phyloP scores from a whole-genome alignment of 2,797 vertebrate genomes.

The Anniella stebbinsi region DNA sequence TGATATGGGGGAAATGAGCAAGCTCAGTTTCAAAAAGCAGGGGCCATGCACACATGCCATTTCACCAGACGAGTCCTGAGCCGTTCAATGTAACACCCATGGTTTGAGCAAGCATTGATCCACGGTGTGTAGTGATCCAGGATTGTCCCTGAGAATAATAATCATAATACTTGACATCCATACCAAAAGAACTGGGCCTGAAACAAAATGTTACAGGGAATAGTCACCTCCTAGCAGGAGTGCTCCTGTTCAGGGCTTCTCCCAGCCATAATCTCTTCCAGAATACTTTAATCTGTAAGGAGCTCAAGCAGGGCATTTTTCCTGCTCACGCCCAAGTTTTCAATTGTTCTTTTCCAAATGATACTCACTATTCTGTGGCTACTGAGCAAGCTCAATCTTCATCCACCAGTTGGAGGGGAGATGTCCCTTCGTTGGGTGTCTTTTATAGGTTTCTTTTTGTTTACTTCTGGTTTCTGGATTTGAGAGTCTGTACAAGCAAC shows the following conservation, averaged over 20 bases:
- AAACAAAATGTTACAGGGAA: background rate
- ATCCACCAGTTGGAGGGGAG: too few species aligned
- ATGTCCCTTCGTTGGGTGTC: too few species aligned
- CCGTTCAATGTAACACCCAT: background rate
- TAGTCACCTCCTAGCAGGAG: background rate
- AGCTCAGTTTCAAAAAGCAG: background rate
- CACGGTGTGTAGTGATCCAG: background rate
- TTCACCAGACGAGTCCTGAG: background rate
- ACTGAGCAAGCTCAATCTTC: too few species aligned
- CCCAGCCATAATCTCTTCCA: background rate
- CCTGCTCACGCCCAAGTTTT: too few species aligned
- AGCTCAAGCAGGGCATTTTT: background rate
- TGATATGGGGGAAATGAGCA: background rate
- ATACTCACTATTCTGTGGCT: too few species aligned
- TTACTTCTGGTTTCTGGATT: too few species aligned
- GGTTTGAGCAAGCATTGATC: background rate
- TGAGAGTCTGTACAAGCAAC: too few species aligned
- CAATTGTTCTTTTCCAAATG: too few species aligned
- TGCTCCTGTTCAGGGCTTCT: background rate
- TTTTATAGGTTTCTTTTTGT: too few species aligned
- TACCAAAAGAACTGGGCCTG: background rate
- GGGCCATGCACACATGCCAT: background rate
- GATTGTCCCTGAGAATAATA: background rate
- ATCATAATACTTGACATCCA: background rate
- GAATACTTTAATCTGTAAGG: background rate